These are phyloP conservation scores for Crepidodera aurea DNA, from an alignment of 2,888 invertebrate species.

Conservation along the genomic window DNA sequence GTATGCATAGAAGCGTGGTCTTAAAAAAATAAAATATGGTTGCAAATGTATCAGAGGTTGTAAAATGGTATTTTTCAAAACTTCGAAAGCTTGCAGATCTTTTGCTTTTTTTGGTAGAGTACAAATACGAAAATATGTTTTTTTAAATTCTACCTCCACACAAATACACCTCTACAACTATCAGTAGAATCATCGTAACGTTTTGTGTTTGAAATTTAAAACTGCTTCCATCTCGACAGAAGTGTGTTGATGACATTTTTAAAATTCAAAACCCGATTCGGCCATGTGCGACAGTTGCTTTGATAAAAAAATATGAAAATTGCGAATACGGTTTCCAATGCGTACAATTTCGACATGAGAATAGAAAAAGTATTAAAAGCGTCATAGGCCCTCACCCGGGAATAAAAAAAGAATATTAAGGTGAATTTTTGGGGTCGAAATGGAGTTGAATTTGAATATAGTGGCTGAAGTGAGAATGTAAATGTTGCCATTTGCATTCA, in stretches of 20 bases:
- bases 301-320: conserved; percentile 4
- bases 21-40: too few species aligned
- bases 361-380: conserved; percentile 21
- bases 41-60: too few species aligned
- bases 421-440: conserved; percentile 25
- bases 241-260: neutral
- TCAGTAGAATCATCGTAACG: too few species aligned
- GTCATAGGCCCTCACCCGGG: conserved; percentile 1
- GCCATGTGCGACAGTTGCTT: neutral
- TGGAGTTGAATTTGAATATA: conserved; percentile 29
- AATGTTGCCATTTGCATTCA: conserved; percentile 34
- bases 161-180: too few species aligned
- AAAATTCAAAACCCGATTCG: conserved; percentile 5
- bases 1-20: too few species aligned
- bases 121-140: too few species aligned
- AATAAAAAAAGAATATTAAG: conserved; percentile 19
- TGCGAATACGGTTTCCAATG: conserved; percentile 1
- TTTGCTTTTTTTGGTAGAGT: neutral
- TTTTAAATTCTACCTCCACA: neutral
- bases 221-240: neutral
- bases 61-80: too few species aligned
- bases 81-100: too few species aligned
- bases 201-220: too few species aligned
- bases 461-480: conserved; percentile 22
- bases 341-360: conserved; percentile 2